Percentiles rank a stretch among this genome's conserved stretches.
phyloP scores from a whole-genome alignment of 2,113 vertebrate genomes.

The Crotophaga sulcirostris region DNA sequence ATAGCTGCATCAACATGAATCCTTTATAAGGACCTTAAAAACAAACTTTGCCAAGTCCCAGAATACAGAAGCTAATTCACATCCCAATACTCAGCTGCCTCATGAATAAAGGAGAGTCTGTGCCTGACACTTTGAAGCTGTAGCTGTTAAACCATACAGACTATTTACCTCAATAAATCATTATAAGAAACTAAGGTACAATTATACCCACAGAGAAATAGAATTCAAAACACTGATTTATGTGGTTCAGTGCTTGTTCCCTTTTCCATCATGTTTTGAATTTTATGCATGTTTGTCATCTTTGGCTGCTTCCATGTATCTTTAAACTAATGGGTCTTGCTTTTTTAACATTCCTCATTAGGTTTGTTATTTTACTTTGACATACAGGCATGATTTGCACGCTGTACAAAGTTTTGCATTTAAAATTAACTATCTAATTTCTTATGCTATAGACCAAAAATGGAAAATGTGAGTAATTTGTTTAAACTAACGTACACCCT shows the following conservation, averaged over 20 bases:
- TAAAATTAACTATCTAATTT: constrained; percentile 77
- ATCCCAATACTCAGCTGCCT: constrained; percentile 80
- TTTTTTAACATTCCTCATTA: constrained; percentile 81
- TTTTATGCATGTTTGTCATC: constrained; percentile 84
- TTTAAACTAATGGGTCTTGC: constrained; percentile 82
- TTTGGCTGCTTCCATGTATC: constrained; percentile 81
- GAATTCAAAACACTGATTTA: constrained; percentile 85
- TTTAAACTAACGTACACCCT: constrained; percentile 58
- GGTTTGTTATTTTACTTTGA: constrained; percentile 82
- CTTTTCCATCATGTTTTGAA: constrained; percentile 82
- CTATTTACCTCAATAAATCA: constrained; percentile 89
- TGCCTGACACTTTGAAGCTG: constrained; percentile 83
- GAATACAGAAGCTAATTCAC: constrained; percentile 87
- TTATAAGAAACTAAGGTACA: constrained; percentile 86
- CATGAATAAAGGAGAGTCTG: constrained; percentile 85
- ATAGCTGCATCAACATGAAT: constrained; percentile 84
- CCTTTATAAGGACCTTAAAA: constrained; percentile 84
- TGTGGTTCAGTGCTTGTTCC: constrained; percentile 79
- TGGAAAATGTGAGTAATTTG: constrained; percentile 72
- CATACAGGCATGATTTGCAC: constrained; percentile 78
- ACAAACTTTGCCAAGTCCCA: constrained; percentile 84
- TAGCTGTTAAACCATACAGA: constrained; percentile 87
- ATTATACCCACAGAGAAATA: constrained; percentile 85
- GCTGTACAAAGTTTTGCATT: constrained; percentile 74
- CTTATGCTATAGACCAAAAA: constrained; percentile 66